These are phyloP conservation scores for Pipistrellus nathusii DNA, from an alignment of 2,797 vertebrate species.

Conservation along the genomic window DNA sequence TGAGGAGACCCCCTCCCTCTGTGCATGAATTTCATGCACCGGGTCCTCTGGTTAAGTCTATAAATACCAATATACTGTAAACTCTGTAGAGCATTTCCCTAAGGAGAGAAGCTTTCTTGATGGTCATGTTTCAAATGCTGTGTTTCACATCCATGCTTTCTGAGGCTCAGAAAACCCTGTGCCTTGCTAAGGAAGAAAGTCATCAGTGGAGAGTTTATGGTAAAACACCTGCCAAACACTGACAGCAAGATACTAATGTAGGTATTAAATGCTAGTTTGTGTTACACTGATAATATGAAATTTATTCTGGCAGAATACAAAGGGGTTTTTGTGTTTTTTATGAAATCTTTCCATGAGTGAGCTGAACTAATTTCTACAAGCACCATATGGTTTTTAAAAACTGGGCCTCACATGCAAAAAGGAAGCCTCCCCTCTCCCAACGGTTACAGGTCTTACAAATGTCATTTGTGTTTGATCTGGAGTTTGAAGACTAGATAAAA, in stretches of 20 bases:
- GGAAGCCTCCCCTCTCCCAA: not conserved
- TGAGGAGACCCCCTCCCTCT: too few species aligned
- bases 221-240: not conserved
- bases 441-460: constrained; percentile 71
- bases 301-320: constrained; percentile 73
- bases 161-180: not conserved
- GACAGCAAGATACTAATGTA: not conserved
- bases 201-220: not conserved
- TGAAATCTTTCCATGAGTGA: constrained; percentile 43
- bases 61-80: not conserved
- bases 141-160: not conserved
- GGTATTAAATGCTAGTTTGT: constrained; percentile 7
- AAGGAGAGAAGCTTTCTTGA: not conserved
- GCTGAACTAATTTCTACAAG: constrained; percentile 62
- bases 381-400: constrained; percentile 59
- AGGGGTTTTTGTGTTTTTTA: constrained; percentile 15
- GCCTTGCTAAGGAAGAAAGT: not conserved
- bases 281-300: not conserved
- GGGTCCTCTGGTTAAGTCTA: not conserved
- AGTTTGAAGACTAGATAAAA: constrained; percentile 79
- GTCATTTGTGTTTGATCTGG: constrained; percentile 77
- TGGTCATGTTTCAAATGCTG: accelerated
- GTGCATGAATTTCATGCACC: too few species aligned
- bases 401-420: constrained; percentile 50
- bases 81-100: not conserved